phyloP scores from a whole-genome alignment of 2,113 vertebrate species.

The Centropus bengalensis region DNA sequence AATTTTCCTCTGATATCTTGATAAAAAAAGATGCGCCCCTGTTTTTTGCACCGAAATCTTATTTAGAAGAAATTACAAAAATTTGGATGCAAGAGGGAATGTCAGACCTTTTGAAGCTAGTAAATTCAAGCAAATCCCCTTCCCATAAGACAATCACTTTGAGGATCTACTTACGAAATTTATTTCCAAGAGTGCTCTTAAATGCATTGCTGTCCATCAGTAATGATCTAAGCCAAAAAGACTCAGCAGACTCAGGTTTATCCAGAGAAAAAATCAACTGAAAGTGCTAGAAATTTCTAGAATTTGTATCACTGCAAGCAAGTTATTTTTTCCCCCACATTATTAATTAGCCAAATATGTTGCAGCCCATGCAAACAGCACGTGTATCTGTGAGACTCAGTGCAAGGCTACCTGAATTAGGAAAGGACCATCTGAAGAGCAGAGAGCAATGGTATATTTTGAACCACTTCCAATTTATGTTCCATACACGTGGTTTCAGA shows the following conservation, averaged over 20 bases:
- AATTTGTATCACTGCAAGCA: neutral
- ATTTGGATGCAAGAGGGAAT: neutral
- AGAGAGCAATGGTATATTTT: neutral
- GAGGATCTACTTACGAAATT: neutral
- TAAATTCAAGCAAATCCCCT: neutral
- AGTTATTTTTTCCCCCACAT: accelerated
- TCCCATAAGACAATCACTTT: neutral
- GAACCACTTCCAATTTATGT: neutral
- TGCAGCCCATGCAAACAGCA: neutral
- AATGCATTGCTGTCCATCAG: neutral
- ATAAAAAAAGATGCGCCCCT: neutral
- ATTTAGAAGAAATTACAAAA: neutral
- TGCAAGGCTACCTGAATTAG: neutral
- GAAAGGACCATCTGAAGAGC: neutral
- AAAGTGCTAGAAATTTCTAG: neutral
- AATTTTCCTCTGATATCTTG: neutral
- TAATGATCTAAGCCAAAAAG: neutral
- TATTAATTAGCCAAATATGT: neutral
- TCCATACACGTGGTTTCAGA: neutral
- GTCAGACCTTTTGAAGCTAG: neutral
- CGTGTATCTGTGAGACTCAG: neutral
- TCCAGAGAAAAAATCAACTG: neutral
- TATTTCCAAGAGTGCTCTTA: neutral
- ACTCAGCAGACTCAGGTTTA: neutral
- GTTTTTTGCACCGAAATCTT: neutral